phyloP scores from a whole-genome alignment of 2,888 invertebrate species.

The Cylindroiulus punctatus region DNA sequence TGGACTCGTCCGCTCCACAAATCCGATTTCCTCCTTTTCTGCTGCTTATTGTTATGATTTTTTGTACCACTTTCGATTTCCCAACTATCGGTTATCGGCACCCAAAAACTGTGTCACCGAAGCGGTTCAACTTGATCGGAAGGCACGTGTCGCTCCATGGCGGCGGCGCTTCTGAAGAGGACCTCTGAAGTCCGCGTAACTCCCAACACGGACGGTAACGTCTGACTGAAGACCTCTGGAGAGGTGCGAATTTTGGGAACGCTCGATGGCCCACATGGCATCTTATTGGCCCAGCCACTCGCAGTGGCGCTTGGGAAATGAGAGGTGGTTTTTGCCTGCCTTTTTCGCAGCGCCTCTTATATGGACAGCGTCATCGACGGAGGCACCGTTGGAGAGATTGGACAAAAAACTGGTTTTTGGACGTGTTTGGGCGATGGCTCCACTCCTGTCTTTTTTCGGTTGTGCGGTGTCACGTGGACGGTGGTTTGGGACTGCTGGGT shows the following conservation, averaged over 20 bases:
- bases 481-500: too few relatives aligned
- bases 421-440: too few relatives aligned
- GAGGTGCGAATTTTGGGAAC: not conserved
- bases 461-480: too few relatives aligned
- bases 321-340: not conserved
- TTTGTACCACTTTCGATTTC: not conserved
- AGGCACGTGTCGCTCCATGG: not conserved
- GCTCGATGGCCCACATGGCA: not conserved
- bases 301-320: not conserved
- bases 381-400: too few relatives aligned
- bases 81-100: not conserved
- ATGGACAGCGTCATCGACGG: not conserved
- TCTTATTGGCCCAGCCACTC: not conserved
- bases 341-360: not conserved
- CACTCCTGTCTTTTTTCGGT: too few relatives aligned
- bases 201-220: not conserved
- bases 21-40: conserved; percentile 2
- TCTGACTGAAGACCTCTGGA: not conserved
- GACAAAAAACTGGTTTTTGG: too few relatives aligned
- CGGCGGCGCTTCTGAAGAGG: not conserved
- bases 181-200: not conserved
- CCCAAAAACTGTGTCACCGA: not conserved
- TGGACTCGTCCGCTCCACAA: conserved; percentile 5
- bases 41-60: not conserved
- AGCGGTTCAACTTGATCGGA: not conserved